Conservation (phyloP, 2,888 invertebrate genomes). For the Luperina nickerlii region DNA sequence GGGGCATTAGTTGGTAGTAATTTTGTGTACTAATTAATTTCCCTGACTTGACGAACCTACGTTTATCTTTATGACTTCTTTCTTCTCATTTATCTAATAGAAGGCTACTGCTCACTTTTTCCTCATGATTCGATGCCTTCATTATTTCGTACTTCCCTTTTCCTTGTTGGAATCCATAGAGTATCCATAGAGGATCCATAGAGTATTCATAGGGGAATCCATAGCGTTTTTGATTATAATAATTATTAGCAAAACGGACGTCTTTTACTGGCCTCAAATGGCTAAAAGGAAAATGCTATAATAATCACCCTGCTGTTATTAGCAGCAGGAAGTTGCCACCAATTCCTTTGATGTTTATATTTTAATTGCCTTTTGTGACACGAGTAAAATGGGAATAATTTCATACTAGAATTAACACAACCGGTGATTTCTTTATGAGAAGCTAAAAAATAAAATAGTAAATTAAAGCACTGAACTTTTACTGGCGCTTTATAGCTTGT, state of each 20-base stretch:
- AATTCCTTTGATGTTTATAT: conserved; percentile 7
- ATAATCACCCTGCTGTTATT: conserved; percentile 23
- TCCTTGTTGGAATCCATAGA: conserved; percentile 22
- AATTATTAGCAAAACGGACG: conserved; percentile 28
- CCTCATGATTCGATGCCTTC: conserved; percentile 21
- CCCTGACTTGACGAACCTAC: not conserved
- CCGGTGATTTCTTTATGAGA: conserved; percentile 9
- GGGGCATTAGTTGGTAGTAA: not conserved
- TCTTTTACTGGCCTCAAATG: not conserved
- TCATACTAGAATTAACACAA: not conserved
- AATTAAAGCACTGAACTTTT: conserved; percentile 15
- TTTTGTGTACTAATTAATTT: not conserved
- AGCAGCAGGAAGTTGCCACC: conserved; percentile 8
- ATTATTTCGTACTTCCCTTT: conserved; percentile 17
- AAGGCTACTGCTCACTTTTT: conserved; percentile 5
- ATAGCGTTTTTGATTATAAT: conserved; percentile 25
- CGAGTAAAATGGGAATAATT: not conserved
- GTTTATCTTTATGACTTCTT: not conserved
- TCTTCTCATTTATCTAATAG: not conserved
- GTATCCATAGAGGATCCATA: too few species aligned
- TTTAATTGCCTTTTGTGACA: conserved; percentile 25
- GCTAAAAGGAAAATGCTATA: conserved; percentile 30
- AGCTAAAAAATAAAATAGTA: conserved; percentile 1
- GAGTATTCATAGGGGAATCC: too few species aligned
- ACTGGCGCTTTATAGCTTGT: not conserved